A percentile compares a stretch with the other conserved stretches of the same genome.
These are phyloP conservation scores for Caenorhabditis sp. DNA, from an alignment of 2,888 invertebrate species.

Conservation along the genomic window DNA sequence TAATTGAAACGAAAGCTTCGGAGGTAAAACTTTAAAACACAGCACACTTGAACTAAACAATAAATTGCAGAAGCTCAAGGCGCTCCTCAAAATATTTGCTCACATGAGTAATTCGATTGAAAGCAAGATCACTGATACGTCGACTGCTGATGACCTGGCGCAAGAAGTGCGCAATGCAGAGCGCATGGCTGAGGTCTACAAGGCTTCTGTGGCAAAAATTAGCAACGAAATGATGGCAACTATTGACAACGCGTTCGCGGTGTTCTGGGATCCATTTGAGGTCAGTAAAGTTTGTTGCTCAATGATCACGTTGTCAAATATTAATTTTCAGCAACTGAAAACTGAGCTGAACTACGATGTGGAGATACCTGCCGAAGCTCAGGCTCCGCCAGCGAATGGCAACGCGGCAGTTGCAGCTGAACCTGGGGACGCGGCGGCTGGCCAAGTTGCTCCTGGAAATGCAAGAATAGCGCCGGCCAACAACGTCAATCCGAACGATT, in stretches of 20 bases:
- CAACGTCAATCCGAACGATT: too few species aligned
- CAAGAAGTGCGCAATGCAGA: conserved; percentile 29
- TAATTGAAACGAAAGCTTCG: conserved; percentile 6
- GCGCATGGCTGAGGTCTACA: conserved; percentile 7
- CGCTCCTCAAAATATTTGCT: conserved; percentile 27
- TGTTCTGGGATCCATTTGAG: conserved; percentile 25
- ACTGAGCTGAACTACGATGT: conserved; percentile 12
- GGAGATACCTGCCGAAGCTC: too few species aligned
- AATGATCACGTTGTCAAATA: neutral
- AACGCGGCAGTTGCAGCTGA: too few species aligned
- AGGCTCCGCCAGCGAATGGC: too few species aligned
- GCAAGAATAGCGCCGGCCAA: too few species aligned
- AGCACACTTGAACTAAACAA: neutral
- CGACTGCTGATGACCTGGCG: conserved; percentile 38
- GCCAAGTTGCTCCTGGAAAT: too few species aligned
- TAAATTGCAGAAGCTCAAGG: conserved; percentile 7
- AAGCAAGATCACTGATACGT: conserved; percentile 9
- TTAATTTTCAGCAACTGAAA: neutral
- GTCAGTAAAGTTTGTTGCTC: too few species aligned
- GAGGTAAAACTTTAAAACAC: too few species aligned
- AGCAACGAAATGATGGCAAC: neutral
- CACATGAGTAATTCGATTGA: conserved; percentile 26
- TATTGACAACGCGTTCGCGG: neutral
- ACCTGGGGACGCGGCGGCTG: too few species aligned
- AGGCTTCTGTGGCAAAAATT: neutral